Conservation (phyloP, 2,888 invertebrate genomes). For the Acronicta alni region DNA sequence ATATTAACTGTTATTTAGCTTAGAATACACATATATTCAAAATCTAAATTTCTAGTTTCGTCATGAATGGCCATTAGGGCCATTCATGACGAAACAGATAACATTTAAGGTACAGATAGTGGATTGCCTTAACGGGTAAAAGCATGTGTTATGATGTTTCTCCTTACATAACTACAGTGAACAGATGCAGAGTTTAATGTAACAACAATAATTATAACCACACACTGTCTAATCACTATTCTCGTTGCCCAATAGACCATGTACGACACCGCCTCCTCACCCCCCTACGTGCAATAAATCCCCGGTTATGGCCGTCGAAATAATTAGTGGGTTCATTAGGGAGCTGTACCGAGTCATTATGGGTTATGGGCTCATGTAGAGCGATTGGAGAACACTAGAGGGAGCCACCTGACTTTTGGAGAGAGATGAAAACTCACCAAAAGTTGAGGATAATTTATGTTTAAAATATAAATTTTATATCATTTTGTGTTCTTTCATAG, state of each 20-base stretch:
- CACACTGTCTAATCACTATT: constrained; percentile 42
- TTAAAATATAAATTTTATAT: no score
- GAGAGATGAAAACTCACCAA: background rate
- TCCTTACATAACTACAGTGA: background rate
- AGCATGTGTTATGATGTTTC: background rate
- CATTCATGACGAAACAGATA: no score
- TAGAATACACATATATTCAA: no score
- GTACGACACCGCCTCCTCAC: constrained; percentile 13
- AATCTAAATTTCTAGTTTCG: no score
- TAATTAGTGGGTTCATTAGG: constrained; percentile 67
- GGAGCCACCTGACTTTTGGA: constrained; percentile 20
- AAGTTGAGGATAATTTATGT: no score
- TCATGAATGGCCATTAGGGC: no score
- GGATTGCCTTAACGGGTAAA: no score
- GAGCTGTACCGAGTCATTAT: constrained; percentile 51
- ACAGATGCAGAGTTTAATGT: background rate
- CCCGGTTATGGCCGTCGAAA: constrained; percentile 61
- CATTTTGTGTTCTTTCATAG: no score
- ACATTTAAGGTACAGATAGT: no score
- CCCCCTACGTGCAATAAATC: constrained; percentile 55
- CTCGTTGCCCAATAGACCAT: constrained; percentile 37
- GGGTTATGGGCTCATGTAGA: constrained; percentile 43
- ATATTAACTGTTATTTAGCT: no score
- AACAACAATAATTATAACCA: constrained; percentile 23
- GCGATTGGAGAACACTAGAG: constrained; percentile 26